A percentile compares a stretch with the other conserved stretches of the same genome.
Conservation (phyloP, 2,888 invertebrate species). For the Pristionchus maxplancki region DNA sequence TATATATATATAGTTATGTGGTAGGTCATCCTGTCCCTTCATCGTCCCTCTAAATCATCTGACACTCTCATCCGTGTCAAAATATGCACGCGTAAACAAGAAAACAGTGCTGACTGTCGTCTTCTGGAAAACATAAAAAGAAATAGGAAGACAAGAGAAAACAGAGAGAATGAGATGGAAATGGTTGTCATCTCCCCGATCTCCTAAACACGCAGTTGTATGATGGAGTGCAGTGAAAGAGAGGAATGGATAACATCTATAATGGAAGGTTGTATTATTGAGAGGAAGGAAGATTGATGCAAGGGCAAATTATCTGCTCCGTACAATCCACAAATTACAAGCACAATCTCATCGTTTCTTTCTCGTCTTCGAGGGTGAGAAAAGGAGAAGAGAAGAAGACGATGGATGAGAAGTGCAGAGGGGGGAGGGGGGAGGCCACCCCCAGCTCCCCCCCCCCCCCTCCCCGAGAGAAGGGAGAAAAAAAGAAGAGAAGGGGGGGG, state of each 20-base stretch:
- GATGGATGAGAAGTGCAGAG: slow-evolving; percentile 32
- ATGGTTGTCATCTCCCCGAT: not conserved
- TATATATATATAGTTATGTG: not conserved
- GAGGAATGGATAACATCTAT: not conserved
- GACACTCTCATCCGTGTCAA: not conserved
- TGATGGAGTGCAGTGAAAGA: not conserved
- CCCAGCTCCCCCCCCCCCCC: not conserved
- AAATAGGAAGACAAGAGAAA: not conserved
- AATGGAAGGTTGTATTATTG: not conserved
- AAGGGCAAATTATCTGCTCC: not conserved
- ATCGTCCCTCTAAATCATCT: not conserved
- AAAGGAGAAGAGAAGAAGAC: slow-evolving; percentile 1
- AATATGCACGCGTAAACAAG: not conserved
- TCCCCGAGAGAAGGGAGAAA: not conserved
- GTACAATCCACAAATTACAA: not conserved
- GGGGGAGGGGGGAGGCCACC: not conserved
- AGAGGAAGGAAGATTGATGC: not conserved
- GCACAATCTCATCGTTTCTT: not conserved
- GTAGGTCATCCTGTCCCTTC: not conserved
- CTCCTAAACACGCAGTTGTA: not conserved
- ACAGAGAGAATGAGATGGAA: not conserved
- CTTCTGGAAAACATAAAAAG: not conserved
- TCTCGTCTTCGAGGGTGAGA: slow-evolving; percentile 21
- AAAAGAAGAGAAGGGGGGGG: not conserved
- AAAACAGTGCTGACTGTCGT: not conserved